These are phyloP conservation scores for Halcyon smyrnensis DNA, from an alignment of 2,797 vertebrate species.

Conservation along the genomic window DNA sequence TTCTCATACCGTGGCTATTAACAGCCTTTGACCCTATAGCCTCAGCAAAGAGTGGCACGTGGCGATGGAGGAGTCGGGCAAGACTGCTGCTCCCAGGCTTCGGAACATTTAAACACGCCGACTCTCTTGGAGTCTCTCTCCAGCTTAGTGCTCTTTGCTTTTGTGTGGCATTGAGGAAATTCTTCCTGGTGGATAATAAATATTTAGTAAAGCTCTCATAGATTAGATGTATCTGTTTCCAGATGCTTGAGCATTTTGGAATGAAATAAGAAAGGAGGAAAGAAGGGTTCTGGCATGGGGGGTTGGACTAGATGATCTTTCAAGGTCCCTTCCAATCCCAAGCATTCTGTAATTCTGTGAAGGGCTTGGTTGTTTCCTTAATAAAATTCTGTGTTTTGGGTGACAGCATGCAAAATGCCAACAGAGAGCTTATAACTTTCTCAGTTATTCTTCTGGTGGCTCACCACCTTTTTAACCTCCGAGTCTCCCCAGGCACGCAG, in stretches of 20 bases:
- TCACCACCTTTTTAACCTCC: conserved; percentile 1
- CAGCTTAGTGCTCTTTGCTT: not conserved
- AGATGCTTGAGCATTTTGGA: not conserved
- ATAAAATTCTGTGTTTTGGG: not conserved
- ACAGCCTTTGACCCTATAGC: not conserved
- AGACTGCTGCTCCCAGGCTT: not conserved
- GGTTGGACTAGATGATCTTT: too few species aligned
- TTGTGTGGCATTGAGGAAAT: not conserved
- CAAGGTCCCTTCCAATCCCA: too few species aligned
- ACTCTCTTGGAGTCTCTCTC: not conserved
- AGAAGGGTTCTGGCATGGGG: not conserved
- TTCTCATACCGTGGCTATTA: not conserved
- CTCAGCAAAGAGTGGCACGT: not conserved
- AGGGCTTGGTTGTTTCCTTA: not conserved
- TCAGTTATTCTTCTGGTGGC: not conserved
- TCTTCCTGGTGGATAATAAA: not conserved
- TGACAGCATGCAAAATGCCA: not conserved
- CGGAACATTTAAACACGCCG: not conserved
- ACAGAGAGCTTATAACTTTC: not conserved
- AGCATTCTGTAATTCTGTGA: too few species aligned
- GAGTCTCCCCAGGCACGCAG: not conserved
- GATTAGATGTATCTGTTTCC: not conserved
- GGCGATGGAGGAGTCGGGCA: not conserved
- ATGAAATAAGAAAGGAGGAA: not conserved
- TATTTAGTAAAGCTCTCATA: not conserved